Percentiles rank a stretch among this genome's conserved stretches.
Evolutionary conservation across 1,140 invertebrate species (phyloP).

Genomic region (Zaprionus kolodkinae): DNA sequence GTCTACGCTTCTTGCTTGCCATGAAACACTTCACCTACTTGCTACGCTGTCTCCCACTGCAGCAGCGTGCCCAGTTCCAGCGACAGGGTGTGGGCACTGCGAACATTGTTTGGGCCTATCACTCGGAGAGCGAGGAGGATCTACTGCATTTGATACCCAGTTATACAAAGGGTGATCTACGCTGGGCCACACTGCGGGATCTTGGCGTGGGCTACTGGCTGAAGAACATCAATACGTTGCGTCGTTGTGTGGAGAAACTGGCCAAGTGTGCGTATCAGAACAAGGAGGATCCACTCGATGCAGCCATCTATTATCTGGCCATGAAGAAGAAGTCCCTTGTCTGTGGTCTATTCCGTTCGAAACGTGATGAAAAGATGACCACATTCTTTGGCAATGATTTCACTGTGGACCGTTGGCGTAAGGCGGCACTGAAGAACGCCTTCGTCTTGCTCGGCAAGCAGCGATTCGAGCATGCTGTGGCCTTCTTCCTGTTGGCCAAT

Average conservation of each 20-base stretch:
- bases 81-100: constrained; percentile 95
- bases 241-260: constrained; percentile 95
- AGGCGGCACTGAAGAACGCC: constrained; percentile 98
- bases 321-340: constrained; percentile 99
- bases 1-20: constrained; percentile 96
- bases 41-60: constrained; percentile 94
- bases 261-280: constrained; percentile 96
- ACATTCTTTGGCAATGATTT: constrained; percentile 98
- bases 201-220: constrained; percentile 99
- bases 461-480: constrained; percentile 96
- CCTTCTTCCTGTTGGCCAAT: constrained; percentile 97
- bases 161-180: constrained; percentile 92
- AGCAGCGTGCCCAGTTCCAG: constrained; percentile 94
- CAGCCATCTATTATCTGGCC: constrained; percentile 98
- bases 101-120: constrained; percentile 99
- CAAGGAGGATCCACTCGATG: constrained; percentile 97
- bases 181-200: constrained; percentile 96
- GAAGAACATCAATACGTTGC: constrained; percentile 92
- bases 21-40: constrained; percentile 99
- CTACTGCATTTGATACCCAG: constrained; percentile 95
- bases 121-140: constrained; percentile 99
- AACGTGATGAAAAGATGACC: constrained; percentile 96
- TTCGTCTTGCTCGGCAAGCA: constrained; percentile 98
- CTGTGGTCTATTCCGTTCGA: constrained; percentile 97
- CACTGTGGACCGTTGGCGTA: constrained; percentile 95